Evolutionary conservation across 2,797 vertebrate species (phyloP).

Genomic region (Dipus sagitta): DNA sequence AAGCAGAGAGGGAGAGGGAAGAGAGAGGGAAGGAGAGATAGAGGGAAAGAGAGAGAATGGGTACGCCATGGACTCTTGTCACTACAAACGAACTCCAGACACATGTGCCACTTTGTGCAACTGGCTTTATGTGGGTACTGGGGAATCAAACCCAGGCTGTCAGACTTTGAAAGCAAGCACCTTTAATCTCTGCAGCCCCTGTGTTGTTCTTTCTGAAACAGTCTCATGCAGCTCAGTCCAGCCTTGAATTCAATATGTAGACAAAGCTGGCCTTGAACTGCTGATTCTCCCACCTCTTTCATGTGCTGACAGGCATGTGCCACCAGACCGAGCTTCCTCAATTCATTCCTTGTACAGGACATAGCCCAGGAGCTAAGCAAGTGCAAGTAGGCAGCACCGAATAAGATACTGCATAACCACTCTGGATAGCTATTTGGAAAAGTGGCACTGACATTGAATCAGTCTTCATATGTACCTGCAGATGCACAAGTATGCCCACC

Average conservation of each 20-base stretch:
- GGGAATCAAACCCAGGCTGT: too few relatives aligned
- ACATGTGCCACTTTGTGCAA: too few relatives aligned
- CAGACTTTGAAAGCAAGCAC: background rate
- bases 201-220: background rate
- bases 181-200: background rate
- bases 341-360: background rate
- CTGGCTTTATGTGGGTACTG: too few relatives aligned
- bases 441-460: background rate
- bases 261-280: background rate
- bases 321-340: background rate
- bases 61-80: too few relatives aligned
- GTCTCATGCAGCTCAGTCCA: background rate
- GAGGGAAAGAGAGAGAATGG: too few relatives aligned
- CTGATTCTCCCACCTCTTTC: background rate
- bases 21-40: too few relatives aligned
- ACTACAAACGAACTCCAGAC: too few relatives aligned
- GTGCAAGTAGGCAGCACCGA: background rate
- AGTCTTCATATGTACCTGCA: background rate
- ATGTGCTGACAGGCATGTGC: background rate
- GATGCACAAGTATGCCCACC: background rate
- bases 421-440: conserved; percentile 8
- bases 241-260: background rate
- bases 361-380: background rate
- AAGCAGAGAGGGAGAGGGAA: too few relatives aligned
- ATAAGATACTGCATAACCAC: background rate